Conservation (phyloP, 2,888 invertebrate genomes). For the Hydrotaea diabolus region DNA sequence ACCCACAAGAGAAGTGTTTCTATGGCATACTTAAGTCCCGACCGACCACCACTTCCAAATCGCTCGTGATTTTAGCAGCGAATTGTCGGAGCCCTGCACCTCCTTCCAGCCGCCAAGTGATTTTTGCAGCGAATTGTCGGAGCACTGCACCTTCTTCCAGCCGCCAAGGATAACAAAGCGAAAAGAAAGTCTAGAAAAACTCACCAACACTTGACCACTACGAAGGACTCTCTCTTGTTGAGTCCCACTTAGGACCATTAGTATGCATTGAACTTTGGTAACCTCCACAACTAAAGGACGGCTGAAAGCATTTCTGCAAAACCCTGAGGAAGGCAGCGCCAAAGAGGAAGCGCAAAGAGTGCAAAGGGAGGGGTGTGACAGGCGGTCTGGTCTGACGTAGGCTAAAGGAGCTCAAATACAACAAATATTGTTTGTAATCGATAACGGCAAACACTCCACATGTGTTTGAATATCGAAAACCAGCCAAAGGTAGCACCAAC, state of each 20-base stretch:
- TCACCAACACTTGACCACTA: conserved; percentile 66
- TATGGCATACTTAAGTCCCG: conserved; percentile 46
- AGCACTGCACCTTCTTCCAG: not conserved
- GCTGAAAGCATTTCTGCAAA: not conserved
- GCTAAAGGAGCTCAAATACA: conserved; percentile 41
- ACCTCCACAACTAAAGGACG: conserved; percentile 59
- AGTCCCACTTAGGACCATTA: conserved; percentile 53
- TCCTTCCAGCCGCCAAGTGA: too few species aligned
- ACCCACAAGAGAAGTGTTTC: conserved; percentile 44
- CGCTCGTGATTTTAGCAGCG: too few species aligned
- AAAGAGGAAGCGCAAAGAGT: conserved; percentile 25
- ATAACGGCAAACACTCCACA: conserved; percentile 57
- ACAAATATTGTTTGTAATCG: conserved; percentile 63
- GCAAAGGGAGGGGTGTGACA: conserved; percentile 52
- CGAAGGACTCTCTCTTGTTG: conserved; percentile 50
- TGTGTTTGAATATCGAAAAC: conserved; percentile 40
- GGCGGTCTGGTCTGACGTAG: too few species aligned
- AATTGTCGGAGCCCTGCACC: too few species aligned
- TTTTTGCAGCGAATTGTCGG: too few species aligned
- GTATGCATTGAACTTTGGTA: conserved; percentile 65
- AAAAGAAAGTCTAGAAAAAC: conserved; percentile 27
- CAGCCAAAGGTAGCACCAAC: conserved; percentile 32
- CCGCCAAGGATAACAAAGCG: conserved; percentile 21
- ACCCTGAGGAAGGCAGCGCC: not conserved
- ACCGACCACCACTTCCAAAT: not conserved